Evolutionary conservation across 2,888 invertebrate genomes (phyloP).

Genomic region (Dryobotodes eremita): DNA sequence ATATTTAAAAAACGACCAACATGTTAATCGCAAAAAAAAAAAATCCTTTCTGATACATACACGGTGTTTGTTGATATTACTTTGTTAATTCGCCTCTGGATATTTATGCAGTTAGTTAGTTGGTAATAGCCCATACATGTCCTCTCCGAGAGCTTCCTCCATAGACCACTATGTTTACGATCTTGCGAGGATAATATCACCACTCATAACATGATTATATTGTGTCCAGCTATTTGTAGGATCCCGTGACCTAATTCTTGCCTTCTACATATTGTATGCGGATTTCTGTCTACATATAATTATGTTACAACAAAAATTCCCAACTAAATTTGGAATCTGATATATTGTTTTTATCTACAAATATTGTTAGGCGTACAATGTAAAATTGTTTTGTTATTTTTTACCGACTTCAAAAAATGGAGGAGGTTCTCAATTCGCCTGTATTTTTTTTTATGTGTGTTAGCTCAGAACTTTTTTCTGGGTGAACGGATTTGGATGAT

Average conservation of each 20-base stretch:
- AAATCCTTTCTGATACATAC: too few relatives aligned
- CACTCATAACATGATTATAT: constrained; percentile 31
- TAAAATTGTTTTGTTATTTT: neutral
- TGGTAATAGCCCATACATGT: constrained; percentile 39
- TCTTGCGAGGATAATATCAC: constrained; percentile 28
- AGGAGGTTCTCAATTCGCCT: too few relatives aligned
- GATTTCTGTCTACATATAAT: neutral
- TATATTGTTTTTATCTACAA: neutral
- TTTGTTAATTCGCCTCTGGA: constrained; percentile 21
- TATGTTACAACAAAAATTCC: neutral
- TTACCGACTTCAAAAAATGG: too few relatives aligned
- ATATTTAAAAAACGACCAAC: too few relatives aligned
- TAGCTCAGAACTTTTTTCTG: too few relatives aligned
- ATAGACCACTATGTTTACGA: constrained; percentile 29
- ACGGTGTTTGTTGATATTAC: neutral
- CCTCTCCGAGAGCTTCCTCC: neutral
- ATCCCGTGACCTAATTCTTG: constrained; percentile 25
- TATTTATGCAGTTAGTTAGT: constrained; percentile 37
- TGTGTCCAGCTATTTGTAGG: constrained; percentile 23
- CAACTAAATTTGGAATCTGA: neutral
- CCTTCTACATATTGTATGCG: neutral
- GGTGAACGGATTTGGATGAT: too few relatives aligned
- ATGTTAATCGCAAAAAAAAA: too few relatives aligned
- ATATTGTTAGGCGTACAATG: too few relatives aligned
- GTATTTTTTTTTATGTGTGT: too few relatives aligned